phyloP scores from a whole-genome alignment of 2,888 invertebrate species.

The Theretra japonica region DNA sequence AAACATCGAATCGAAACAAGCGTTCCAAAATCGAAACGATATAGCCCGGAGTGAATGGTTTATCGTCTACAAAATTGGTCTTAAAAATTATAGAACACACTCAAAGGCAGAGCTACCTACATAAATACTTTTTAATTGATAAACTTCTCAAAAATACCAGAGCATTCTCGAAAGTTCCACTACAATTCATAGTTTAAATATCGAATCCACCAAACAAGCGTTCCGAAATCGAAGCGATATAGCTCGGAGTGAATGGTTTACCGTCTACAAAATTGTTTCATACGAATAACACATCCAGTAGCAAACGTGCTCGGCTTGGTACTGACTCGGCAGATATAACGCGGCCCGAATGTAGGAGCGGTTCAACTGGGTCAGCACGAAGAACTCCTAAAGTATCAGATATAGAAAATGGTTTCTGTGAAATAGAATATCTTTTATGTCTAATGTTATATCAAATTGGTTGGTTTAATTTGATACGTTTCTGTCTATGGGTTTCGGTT shows the following conservation, averaged over 20 bases:
- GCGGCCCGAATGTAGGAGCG: conserved; percentile 13
- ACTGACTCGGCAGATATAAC: conserved; percentile 24
- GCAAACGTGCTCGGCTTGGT: conserved; percentile 2
- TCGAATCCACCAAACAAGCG: neutral
- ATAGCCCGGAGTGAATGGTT: conserved; percentile 2
- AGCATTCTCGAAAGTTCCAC: too few relatives aligned
- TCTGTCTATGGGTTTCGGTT: neutral
- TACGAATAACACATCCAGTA: neutral
- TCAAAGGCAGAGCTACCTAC: too few relatives aligned
- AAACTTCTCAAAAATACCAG: too few relatives aligned
- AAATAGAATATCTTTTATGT: conserved; percentile 26
- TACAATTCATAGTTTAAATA: too few relatives aligned
- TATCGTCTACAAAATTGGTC: conserved; percentile 5
- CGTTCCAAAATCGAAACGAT: conserved; percentile 1
- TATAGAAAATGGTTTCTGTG: conserved; percentile 24
- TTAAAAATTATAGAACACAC: too few relatives aligned
- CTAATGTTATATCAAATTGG: conserved; percentile 26
- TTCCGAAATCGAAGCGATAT: neutral
- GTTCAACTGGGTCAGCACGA: conserved; percentile 21
- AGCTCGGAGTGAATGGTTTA: conserved; percentile 10
- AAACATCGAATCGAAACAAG: neutral
- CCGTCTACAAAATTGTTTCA: conserved; percentile 1
- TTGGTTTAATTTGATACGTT: conserved; percentile 25
- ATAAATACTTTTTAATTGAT: too few relatives aligned
- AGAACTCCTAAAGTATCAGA: conserved; percentile 24